A percentile compares a stretch with the other conserved stretches of the same genome.
phyloP scores from a whole-genome alignment of 2,797 vertebrate genomes.

The Heteromormyrus szaboi region DNA sequence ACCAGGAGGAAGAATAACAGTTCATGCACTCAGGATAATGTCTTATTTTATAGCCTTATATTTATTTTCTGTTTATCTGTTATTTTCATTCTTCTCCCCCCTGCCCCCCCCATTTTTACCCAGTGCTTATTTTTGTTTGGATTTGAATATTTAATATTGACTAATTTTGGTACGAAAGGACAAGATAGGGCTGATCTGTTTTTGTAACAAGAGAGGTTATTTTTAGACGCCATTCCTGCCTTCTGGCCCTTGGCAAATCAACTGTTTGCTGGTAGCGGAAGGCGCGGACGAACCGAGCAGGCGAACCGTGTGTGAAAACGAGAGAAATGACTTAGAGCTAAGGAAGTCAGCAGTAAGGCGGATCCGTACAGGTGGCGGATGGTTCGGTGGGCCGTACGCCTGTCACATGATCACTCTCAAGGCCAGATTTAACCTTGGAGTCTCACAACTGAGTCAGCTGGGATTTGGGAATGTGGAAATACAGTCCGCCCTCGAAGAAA shows the following conservation, averaged over 20 bases:
- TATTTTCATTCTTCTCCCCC: neutral
- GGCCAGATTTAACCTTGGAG: slow-evolving; percentile 13
- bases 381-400: neutral
- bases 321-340: slow-evolving; percentile 56
- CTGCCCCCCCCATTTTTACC: neutral
- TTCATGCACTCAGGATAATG: neutral
- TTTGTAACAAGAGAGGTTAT: slow-evolving; percentile 38
- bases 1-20: slow-evolving; percentile 30
- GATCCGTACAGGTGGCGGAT: slow-evolving; percentile 30
- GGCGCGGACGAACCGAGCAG: slow-evolving; percentile 35
- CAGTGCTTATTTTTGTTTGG: neutral
- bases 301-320: slow-evolving; percentile 35
- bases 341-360: slow-evolving; percentile 23
- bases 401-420: neutral
- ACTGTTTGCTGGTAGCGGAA: slow-evolving; percentile 39
- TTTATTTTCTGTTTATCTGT: neutral
- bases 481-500: neutral
- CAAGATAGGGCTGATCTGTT: slow-evolving; percentile 37
- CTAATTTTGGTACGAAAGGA: slow-evolving; percentile 11
- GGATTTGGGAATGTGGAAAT: neutral
- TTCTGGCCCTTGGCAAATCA: slow-evolving; percentile 27
- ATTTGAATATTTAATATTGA: slow-evolving; percentile 6
- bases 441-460: neutral
- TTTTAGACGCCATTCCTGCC: slow-evolving; percentile 30
- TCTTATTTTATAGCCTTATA: neutral